Conservation (phyloP, 2,888 invertebrate genomes). For the Minunthozetes semirufus region DNA sequence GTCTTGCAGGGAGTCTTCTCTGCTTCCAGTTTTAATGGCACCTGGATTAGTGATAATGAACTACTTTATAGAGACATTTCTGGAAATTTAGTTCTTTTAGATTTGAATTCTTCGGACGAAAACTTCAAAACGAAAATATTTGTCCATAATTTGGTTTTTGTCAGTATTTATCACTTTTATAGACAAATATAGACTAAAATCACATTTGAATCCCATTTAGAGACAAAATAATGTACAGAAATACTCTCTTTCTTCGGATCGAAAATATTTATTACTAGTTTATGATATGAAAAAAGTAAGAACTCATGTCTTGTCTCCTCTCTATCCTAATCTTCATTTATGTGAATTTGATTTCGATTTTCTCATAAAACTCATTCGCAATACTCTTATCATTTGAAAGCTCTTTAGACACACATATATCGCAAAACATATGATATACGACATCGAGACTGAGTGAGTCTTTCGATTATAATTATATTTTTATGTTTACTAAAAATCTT, state of each 20-base stretch:
- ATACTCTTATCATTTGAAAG: conserved; percentile 24
- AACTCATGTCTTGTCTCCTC: background rate
- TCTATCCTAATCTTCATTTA: background rate
- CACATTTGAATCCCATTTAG: background rate
- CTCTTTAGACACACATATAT: conserved; percentile 36
- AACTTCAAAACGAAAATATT: background rate
- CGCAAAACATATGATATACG: conserved; percentile 35
- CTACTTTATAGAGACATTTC: conserved; percentile 31
- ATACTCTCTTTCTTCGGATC: conserved; percentile 40
- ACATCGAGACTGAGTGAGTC: conserved; percentile 32
- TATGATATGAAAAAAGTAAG: conserved; percentile 41
- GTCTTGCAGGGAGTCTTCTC: conserved; percentile 40
- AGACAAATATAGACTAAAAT: no score
- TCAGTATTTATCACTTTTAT: conserved; percentile 1
- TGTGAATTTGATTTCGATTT: no score
- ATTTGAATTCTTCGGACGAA: conserved; percentile 2
- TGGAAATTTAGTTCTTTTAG: conserved; percentile 33
- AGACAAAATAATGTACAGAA: conserved; percentile 39
- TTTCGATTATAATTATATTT: background rate
- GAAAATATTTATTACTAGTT: conserved; percentile 40
- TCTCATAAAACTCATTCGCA: no score
- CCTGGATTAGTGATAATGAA: conserved; percentile 40
- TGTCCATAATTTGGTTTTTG: conserved; percentile 30
- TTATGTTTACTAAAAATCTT: background rate
- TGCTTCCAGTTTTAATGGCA: conserved; percentile 41